Evolutionary conservation across 37 sponge, comb jelly and placozoan genomes (phyloP), one percentile per base, ranked within the genome.

Genomic region (Spongilla lacustris): DNA sequence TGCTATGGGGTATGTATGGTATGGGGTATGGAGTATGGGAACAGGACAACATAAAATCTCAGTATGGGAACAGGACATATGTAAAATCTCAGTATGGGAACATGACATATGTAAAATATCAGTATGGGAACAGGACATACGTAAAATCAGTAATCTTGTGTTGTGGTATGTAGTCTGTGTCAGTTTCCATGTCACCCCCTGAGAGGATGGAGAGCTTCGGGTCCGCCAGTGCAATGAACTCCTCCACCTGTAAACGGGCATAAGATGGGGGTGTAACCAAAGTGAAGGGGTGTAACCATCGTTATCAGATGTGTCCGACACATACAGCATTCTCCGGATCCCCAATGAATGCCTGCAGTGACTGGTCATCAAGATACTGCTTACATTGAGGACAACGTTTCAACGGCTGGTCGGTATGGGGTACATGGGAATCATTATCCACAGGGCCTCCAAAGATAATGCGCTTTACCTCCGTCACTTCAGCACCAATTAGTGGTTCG

Each of bases 271-370:
- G 73, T 33, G 31, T 32, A 35, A 75, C 76, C 32, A 27, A 75
- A 29, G 17, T 4, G 27, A 22, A 31, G 48, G 28, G 68, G 27
- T 30, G 33, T 23, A 30, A 27, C 22, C 31, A 32, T 24, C 2
- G 10, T 2, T 10, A 30, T 13, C 25, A 75, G 34, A 70, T 22
- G 77, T 30, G 33, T 17, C 33, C 49, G 6, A 32, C 1, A 76
- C 94, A 73, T 38, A 96, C 97, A 48, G 97, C 97, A 83, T 92
- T 89, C 75, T 87, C 88, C 19, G 92, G 86, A 70, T 97, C 97
- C 9, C 97, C 97, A 66, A 84, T 38, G 79, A 88, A 94, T 25
- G 89, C 71, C 14, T 83, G 84, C 26, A 97, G 68, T 11, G 66
- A 31, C 2, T 85, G 84, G 74, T 91, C 91, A 74, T 94, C 91